Percentiles rank a stretch among this genome's conserved stretches.
Evolutionary conservation across 1,140 invertebrate genomes (phyloP).

Genomic region (Brachionus rotundiformis): DNA sequence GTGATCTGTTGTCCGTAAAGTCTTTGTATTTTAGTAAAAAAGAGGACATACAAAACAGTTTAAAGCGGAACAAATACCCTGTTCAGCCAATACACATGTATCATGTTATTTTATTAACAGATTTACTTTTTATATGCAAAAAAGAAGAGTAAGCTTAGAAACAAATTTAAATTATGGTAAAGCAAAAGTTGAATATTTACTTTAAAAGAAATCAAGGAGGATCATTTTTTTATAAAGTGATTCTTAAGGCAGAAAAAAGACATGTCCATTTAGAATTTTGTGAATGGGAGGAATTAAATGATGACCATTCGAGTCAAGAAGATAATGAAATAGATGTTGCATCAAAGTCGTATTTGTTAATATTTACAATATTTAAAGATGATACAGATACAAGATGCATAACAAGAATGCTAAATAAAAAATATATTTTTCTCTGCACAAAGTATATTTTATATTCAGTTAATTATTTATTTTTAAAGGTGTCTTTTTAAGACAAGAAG

Average conservation of each 20-base stretch:
- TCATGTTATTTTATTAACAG: constrained; percentile 1
- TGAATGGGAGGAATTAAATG: constrained; percentile 6
- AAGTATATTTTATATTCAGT: neutral
- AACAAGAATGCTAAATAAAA: constrained; percentile 6
- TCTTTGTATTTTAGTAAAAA: neutral
- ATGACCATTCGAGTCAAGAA: neutral
- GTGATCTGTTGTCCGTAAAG: constrained; percentile 2
- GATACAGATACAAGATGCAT: neutral
- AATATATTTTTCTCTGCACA: neutral
- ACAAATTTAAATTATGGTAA: neutral
- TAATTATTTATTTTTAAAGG: too few species aligned
- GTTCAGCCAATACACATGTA: neutral
- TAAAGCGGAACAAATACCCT: neutral
- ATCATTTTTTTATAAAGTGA: constrained; percentile 25
- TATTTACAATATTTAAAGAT: neutral
- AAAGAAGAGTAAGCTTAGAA: neutral
- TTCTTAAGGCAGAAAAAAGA: neutral
- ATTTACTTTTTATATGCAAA: constrained; percentile 30
- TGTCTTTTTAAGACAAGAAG: constrained; percentile 14
- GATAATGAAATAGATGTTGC: neutral
- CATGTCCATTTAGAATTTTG: neutral
- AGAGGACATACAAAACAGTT: neutral
- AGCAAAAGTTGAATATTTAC: neutral
- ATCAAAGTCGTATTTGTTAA: neutral
- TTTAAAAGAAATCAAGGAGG: constrained; percentile 1